phyloP scores from a whole-genome alignment of 2,797 vertebrate species.

The Phalloptychus januarius region DNA sequence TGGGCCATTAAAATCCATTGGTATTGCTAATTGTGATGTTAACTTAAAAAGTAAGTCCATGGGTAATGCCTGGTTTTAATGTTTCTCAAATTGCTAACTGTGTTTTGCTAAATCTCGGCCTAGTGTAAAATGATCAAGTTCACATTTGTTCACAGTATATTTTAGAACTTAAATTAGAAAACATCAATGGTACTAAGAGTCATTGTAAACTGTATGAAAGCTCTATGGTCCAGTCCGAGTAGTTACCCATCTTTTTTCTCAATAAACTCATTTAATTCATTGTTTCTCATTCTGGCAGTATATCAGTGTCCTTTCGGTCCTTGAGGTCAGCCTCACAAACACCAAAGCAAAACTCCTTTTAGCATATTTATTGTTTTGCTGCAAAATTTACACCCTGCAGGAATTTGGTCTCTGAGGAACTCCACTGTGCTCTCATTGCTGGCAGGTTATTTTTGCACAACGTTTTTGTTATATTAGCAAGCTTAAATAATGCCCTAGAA shows the following conservation, averaged over 20 bases:
- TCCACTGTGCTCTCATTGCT: conserved; percentile 35
- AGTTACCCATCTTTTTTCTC: not conserved
- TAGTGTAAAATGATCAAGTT: not conserved
- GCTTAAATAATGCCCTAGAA: conserved; percentile 47
- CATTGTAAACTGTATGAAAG: not conserved
- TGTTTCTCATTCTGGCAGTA: not conserved
- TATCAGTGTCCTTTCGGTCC: not conserved
- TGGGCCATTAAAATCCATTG: not conserved
- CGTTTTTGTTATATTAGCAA: conserved; percentile 48
- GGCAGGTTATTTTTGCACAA: conserved; percentile 58
- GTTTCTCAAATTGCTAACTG: not conserved
- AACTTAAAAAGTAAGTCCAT: not conserved
- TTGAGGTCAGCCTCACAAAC: conserved; percentile 6
- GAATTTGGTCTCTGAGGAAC: conserved; percentile 30
- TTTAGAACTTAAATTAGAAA: not conserved
- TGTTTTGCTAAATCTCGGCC: not conserved
- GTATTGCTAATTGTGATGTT: not conserved
- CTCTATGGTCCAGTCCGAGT: not conserved
- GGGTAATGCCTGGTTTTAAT: not conserved
- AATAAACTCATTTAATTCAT: not conserved
- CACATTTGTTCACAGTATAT: not conserved
- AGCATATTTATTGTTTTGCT: conserved; percentile 9
- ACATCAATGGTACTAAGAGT: not conserved
- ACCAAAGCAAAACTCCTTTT: not conserved
- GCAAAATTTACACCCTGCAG: conserved; percentile 44